A percentile compares a stretch with the other conserved stretches of the same genome.
These are phyloP conservation scores for Lasioglossum malachurum DNA, from an alignment of 2,888 invertebrate species.

Conservation along the genomic window DNA sequence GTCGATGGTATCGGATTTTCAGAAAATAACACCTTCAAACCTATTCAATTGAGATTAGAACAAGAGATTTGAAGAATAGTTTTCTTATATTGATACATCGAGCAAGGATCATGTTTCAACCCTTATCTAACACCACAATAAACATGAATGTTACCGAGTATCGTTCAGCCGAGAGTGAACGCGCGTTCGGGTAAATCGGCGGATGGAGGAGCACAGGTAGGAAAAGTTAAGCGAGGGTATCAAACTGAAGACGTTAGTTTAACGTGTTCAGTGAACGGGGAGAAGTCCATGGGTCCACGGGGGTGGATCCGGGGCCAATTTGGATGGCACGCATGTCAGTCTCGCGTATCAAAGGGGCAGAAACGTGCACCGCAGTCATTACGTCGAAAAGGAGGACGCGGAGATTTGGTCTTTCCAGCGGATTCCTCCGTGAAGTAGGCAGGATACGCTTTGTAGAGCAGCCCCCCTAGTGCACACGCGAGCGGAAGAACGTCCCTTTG, in stretches of 20 bases:
- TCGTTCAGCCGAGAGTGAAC: background rate
- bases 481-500: constrained; percentile 66
- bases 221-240: background rate
- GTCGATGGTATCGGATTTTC: background rate
- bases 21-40: background rate
- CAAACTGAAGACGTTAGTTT: background rate
- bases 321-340: constrained; percentile 25
- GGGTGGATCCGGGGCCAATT: constrained; percentile 37
- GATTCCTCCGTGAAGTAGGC: constrained; percentile 57
- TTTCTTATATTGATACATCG: background rate
- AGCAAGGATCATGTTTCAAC: too few species aligned
- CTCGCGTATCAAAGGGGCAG: constrained; percentile 55
- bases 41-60: background rate
- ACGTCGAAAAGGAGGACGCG: constrained; percentile 61
- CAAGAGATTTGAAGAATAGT: background rate
- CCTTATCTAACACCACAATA: too few species aligned
- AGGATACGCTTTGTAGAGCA: constrained; percentile 63
- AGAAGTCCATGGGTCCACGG: background rate
- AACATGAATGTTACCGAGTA: background rate
- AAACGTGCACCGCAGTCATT: constrained; percentile 53
- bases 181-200: background rate
- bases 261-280: background rate
- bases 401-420: constrained; percentile 69
- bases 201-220: background rate
- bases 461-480: constrained; percentile 59